Conservation (phyloP, 1,140 invertebrate genomes). For the Berghia stephanieae region DNA sequence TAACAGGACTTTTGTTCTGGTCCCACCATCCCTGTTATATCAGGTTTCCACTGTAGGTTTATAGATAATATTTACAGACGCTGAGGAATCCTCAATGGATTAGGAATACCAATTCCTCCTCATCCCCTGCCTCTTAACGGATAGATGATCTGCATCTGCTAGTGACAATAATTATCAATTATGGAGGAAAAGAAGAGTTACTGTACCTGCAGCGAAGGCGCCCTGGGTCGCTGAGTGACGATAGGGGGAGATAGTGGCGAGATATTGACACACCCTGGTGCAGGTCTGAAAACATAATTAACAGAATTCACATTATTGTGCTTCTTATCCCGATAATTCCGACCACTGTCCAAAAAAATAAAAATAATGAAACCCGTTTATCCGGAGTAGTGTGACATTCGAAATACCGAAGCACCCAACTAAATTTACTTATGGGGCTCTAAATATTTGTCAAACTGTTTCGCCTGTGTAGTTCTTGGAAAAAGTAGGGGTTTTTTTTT, state of each 20-base stretch:
- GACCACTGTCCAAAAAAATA: background rate
- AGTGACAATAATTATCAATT: no score
- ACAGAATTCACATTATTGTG: background rate
- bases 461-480: no score
- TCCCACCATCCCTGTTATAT: no score
- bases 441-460: background rate
- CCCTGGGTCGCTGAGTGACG: conserved; percentile 21
- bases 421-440: background rate
- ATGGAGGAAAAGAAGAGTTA: no score
- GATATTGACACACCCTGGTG: conserved; percentile 27
- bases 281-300: conserved; percentile 23
- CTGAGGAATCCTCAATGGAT: no score
- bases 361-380: background rate
- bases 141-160: no score
- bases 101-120: no score
- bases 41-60: no score
- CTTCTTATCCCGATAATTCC: background rate
- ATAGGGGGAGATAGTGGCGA: conserved; percentile 22
- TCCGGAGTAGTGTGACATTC: background rate
- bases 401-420: background rate
- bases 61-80: no score
- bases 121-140: no score
- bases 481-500: no score
- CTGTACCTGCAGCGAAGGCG: conserved; percentile 36
- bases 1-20: no score